Evolutionary conservation across 2,888 invertebrate genomes (phyloP), one percentile per base, ranked within the genome.

Genomic region (Terebella lapidaria): DNA sequence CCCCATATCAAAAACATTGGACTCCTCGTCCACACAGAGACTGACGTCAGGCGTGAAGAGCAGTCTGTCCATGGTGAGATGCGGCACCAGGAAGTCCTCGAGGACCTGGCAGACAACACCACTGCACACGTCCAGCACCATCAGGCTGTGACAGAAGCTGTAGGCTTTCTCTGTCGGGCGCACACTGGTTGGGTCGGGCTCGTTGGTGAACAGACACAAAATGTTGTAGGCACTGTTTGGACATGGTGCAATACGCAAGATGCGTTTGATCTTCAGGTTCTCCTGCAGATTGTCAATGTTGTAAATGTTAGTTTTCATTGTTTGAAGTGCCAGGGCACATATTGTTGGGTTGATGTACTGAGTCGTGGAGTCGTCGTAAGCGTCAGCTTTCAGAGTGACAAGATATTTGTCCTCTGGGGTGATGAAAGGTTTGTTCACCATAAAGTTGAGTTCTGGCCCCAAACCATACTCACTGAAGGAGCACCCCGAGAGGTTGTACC

Each of bases 371-470:
- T 72, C 70, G 26, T 69, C 64, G 64, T 71, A 73, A 55, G 71
- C 71, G 20, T 71, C 70, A 1, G 76, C 77, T 1, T 74, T 73
- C n/a, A 76, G 68, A 10, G 73, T 67, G 0, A 78, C 74, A 26
- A 79, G 66, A 59, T 70, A 75, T 30, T 72, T 67, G 58, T 78
- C 78, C 45, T 73, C 70, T 22, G 64, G 62, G 0, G 78, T 78
- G 28, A 77, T 61, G 58, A 76, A 75, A 4, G 78, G 77, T 35
- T 68, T 67, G 1, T 66, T 63, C 18, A 74, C 65, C 25, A 77
- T 64, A 57, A 65, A 71, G 28, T 69, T 68, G 25, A 76, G 52
- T 4, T 70, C 66, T 18, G 70, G 57, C 1, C 71, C 69, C 56
- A 70, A 70, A 0, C 63, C 62, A 28, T 67, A 67, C 47, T 74